Conservation (phyloP, 1,140 invertebrate species). For the Caenorhabditis inopinata region DNA sequence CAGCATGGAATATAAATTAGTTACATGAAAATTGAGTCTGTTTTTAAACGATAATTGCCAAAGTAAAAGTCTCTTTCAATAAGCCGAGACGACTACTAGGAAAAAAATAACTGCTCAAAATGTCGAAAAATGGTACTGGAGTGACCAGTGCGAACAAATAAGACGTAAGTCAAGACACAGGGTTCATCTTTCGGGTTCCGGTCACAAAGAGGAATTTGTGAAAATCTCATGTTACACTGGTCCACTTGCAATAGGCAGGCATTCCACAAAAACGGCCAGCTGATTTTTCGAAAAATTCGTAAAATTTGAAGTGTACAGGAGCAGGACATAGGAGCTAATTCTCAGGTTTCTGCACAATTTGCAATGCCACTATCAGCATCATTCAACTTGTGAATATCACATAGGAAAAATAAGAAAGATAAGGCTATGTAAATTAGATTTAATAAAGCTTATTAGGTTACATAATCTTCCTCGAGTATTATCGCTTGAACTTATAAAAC, state of each 20-base stretch:
- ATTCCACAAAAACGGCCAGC: not conserved
- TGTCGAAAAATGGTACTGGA: constrained; percentile 10
- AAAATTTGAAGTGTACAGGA: not conserved
- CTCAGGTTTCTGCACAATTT: not conserved
- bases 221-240: constrained; percentile 24
- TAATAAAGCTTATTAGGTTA: not conserved
- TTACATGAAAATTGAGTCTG: not conserved
- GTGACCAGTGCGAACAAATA: not conserved
- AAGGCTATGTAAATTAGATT: constrained; percentile 12
- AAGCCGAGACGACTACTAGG: too few species aligned
- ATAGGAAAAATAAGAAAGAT: not conserved
- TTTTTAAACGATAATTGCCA: not conserved
- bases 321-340: not conserved
- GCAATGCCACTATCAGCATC: constrained; percentile 4
- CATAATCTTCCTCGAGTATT: not conserved
- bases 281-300: constrained; percentile 11
- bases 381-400: not conserved
- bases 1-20: constrained; percentile 4
- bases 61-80: not conserved
- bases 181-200: constrained; percentile 28
- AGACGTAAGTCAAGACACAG: not conserved
- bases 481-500: too few species aligned
- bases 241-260: not conserved
- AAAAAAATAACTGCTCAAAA: not conserved
- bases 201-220: constrained; percentile 24